Conservation (phyloP, 2,888 invertebrate genomes). For the Cyaniris semiargus region DNA sequence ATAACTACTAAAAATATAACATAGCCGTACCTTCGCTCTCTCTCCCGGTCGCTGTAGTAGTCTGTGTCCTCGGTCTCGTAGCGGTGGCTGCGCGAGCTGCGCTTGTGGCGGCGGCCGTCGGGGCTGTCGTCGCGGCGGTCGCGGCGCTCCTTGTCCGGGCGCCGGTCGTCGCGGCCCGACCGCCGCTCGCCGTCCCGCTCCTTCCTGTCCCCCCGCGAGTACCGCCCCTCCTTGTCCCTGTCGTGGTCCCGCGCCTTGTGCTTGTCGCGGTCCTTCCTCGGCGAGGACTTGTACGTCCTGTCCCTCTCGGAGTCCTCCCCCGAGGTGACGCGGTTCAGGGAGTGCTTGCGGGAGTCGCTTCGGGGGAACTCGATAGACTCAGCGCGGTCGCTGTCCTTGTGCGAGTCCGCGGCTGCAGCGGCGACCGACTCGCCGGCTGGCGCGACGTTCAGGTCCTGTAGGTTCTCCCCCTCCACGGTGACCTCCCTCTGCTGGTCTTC, state of each 20-base stretch:
- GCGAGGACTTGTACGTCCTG: constrained; percentile 60
- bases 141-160: constrained; percentile 55
- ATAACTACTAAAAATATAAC: too few species aligned
- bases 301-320: constrained; percentile 73
- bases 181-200: constrained; percentile 54
- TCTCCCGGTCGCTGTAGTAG: constrained; percentile 84
- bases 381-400: constrained; percentile 54
- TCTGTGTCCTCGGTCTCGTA: constrained; percentile 85
- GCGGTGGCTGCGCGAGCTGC: constrained; percentile 65
- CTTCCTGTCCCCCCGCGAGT: constrained; percentile 61
- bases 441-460: constrained; percentile 67
- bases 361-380: constrained; percentile 59
- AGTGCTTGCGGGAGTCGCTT: constrained; percentile 57
- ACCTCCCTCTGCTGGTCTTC: constrained; percentile 76
- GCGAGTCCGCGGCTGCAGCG: constrained; percentile 56
- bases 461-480: constrained; percentile 82
- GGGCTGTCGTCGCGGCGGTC: constrained; percentile 60
- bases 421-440: constrained; percentile 67
- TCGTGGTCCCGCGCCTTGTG: constrained; percentile 56
- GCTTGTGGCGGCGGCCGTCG: constrained; percentile 58
- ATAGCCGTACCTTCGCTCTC: constrained; percentile 66
- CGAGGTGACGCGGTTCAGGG: constrained; percentile 62
- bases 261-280: constrained; percentile 62
- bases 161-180: constrained; percentile 54
- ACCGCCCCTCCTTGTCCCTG: constrained; percentile 55